These are phyloP conservation scores for Frieseomelitta varia DNA, from an alignment of 1,140 invertebrate genomes.

Conservation along the genomic window DNA sequence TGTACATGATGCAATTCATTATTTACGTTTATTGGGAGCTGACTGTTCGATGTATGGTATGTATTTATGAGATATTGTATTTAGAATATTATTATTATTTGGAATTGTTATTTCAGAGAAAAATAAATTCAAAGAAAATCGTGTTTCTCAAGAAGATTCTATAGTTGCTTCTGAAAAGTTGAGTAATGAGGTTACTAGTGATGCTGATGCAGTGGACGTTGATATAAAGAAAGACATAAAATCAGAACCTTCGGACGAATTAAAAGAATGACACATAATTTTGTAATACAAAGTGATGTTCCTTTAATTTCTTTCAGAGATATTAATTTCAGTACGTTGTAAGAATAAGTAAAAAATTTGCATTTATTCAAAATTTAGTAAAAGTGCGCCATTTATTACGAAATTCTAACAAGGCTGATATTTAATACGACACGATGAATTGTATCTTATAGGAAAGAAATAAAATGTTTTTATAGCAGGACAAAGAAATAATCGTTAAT, in stretches of 20 bases:
- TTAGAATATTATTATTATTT: constrained; percentile 14
- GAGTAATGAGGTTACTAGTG: constrained; percentile 21
- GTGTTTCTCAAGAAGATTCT: constrained; percentile 66
- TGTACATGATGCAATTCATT: constrained; percentile 91
- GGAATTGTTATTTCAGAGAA: constrained; percentile 70
- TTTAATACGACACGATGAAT: constrained; percentile 1
- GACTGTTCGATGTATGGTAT: constrained; percentile 91
- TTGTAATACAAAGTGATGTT: constrained; percentile 43
- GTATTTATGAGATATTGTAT: constrained; percentile 45
- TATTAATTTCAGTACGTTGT: not conserved
- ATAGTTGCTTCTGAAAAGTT: constrained; percentile 2
- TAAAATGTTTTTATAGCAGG: constrained; percentile 49
- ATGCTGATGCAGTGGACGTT: not conserved
- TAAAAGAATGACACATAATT: constrained; percentile 30
- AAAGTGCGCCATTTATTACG: not conserved
- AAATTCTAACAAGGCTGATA: not conserved
- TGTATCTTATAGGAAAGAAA: constrained; percentile 30
- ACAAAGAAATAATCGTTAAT: constrained; percentile 27
- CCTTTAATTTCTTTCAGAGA: constrained; percentile 31
- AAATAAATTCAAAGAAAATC: constrained; percentile 79
- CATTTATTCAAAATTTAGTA: constrained; percentile 37
- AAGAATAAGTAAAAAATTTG: constrained; percentile 45
- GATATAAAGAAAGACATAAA: not conserved
- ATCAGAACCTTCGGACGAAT: constrained; percentile 23
- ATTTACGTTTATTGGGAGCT: constrained; percentile 90